Conservation (phyloP, 23 tunicate genomes). For the Styela clava region DNA sequence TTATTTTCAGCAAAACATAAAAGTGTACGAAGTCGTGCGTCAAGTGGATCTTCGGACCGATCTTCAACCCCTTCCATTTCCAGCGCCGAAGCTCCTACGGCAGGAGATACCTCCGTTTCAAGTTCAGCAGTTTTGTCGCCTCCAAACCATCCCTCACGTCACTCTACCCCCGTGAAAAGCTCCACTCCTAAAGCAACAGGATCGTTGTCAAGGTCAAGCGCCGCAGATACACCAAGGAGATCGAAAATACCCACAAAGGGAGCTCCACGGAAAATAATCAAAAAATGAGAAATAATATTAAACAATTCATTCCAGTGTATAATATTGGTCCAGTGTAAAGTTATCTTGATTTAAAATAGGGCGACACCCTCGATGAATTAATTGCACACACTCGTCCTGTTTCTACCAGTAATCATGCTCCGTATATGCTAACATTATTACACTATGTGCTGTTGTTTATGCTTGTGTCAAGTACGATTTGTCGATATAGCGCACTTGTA, state of each 20-base stretch:
- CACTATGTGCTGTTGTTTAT: too few species aligned
- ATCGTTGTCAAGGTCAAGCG: constrained; percentile 1
- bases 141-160: constrained; percentile 1
- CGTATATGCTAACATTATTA: neutral
- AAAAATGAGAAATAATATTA: too few species aligned
- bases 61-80: neutral
- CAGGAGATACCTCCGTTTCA: constrained; percentile 14
- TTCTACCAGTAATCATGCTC: too few species aligned
- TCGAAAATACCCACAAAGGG: constrained; percentile 29
- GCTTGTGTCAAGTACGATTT: too few species aligned
- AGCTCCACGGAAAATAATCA: neutral
- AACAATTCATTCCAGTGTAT: neutral
- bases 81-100: constrained; percentile 4
- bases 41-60: constrained; percentile 26
- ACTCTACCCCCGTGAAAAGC: neutral
- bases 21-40: constrained; percentile 3
- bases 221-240: constrained; percentile 13
- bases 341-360: neutral
- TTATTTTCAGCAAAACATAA: neutral
- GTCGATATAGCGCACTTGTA: neutral
- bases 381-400: neutral
- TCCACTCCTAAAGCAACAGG: constrained; percentile 18
- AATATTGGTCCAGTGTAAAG: too few species aligned
- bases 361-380: neutral
- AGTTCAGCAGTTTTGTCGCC: neutral